A percentile compares a stretch with the other conserved stretches of the same genome.
phyloP scores from a whole-genome alignment of 2,113 vertebrate genomes.

The Entelurus aequoreus region DNA sequence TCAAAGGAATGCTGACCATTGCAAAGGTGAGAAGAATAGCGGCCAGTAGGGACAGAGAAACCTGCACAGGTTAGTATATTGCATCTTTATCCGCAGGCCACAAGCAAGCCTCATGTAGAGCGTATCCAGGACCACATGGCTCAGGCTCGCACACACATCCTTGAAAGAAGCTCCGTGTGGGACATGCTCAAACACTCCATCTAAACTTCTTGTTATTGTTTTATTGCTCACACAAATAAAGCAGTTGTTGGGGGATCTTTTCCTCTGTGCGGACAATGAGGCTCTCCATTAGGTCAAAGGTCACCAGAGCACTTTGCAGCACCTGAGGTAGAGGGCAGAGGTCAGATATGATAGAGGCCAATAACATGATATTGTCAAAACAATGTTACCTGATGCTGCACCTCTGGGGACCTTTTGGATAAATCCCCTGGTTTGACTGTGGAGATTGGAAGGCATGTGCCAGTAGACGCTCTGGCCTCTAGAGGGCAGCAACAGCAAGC shows the following conservation, averaged over 20 bases:
- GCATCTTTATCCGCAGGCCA: slow-evolving; percentile 64
- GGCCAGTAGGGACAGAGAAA: neutral
- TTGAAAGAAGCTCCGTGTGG: slow-evolving; percentile 81
- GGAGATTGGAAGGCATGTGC: slow-evolving; percentile 32
- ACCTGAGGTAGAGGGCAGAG: slow-evolving; percentile 70
- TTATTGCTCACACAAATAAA: slow-evolving; percentile 20
- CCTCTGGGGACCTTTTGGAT: slow-evolving; percentile 77
- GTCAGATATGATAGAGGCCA: neutral
- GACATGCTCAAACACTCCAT: slow-evolving; percentile 68
- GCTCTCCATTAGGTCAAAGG: slow-evolving; percentile 95
- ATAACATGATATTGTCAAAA: neutral
- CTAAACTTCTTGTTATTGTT: neutral
- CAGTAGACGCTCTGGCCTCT: slow-evolving; percentile 61
- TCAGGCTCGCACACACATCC: slow-evolving; percentile 75
- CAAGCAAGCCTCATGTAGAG: slow-evolving; percentile 79
- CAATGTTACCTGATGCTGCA: slow-evolving; percentile 79
- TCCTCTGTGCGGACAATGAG: slow-evolving; percentile 83
- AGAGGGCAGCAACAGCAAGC: neutral
- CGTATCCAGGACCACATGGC: slow-evolving; percentile 73
- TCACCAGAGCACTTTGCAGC: slow-evolving; percentile 86
- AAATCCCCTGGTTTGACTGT: slow-evolving; percentile 72
- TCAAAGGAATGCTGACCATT: slow-evolving; percentile 84
- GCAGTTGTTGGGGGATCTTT: slow-evolving; percentile 38
- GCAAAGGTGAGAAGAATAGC: slow-evolving; percentile 79
- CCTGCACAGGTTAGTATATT: neutral